Conservation (phyloP, 2,888 invertebrate species). For the Drosophila neutralis region DNA sequence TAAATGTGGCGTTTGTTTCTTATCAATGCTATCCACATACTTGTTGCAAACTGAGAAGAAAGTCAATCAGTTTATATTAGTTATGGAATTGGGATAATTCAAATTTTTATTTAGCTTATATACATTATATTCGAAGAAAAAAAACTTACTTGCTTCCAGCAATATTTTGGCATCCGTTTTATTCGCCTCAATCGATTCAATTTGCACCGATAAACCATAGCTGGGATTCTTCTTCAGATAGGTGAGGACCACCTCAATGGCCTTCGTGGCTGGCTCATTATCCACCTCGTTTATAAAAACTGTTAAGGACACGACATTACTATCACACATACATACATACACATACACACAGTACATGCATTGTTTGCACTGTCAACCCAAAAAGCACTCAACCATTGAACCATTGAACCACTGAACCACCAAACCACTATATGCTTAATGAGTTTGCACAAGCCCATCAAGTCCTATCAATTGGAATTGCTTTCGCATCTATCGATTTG, state of each 20-base stretch:
- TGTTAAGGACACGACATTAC: constrained; percentile 34
- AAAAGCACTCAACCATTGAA: constrained; percentile 2
- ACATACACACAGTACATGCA: not conserved
- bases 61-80: not conserved
- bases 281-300: constrained; percentile 90
- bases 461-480: not conserved
- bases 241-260: constrained; percentile 89
- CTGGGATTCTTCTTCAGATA: constrained; percentile 89
- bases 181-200: constrained; percentile 88
- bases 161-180: constrained; percentile 90
- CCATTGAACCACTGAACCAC: not conserved
- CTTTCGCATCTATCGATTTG: constrained; percentile 38
- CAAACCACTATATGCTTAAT: constrained; percentile 43
- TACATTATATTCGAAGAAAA: not conserved
- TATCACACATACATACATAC: not conserved
- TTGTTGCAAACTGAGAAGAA: constrained; percentile 88
- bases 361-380: constrained; percentile 35
- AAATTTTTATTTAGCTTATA: not conserved
- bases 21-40: constrained; percentile 88
- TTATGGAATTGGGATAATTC: not conserved
- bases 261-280: constrained; percentile 89
- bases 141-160: constrained; percentile 88
- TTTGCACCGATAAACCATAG: constrained; percentile 86
- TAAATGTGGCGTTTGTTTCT: constrained; percentile 90
- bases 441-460: constrained; percentile 51